Base-by-base conservation (phyloP, 2,797 vertebrate species). In the Megaceryle alcyon region DNA sequence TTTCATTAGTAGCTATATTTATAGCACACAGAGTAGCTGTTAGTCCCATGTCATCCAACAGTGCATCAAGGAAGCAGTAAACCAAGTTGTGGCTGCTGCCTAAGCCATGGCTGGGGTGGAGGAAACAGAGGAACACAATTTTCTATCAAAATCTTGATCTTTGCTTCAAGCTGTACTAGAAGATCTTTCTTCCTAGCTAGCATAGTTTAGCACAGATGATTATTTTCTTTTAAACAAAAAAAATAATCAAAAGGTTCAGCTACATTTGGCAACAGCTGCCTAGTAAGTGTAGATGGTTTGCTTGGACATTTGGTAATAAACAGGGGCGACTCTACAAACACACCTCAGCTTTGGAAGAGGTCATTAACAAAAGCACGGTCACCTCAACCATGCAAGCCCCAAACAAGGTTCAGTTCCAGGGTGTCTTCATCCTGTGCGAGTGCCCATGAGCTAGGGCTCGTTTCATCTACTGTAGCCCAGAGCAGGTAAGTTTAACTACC, bases 1-100 rank as follows among this genome's bases (percentile, higher is more conserved):
- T 87, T 96, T 92, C 71, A 68, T 68, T 85, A 87, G 83, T n/a
- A 79, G 39, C 57, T 92, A 60, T 80, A 87, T 94, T 95, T 92
- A 80, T 66, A 85, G 29, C 44, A 56, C 29, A 59, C 26, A 26
- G 25, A 92, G 76, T 11, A 86, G 51, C 61, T 29, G 90, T 73
- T 82, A 82, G 35, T 93, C 64, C 60, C 51, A 29, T 2, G 1
- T 80, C 86, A 90, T 72, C 54, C 56, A 93, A 49, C 68, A 88
- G 35, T 7, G 65, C 54, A 73, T 75, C 68, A 90, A 0, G 0
- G 66, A 84, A 92, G 63, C 63, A 89, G 41, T 28, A 90, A 91
- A 59, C 29, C 64, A 80, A 66, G 37, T 37, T 82, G 33, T 66
- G 68, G 70, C 71, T 88, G 54, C 63, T 68, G 56, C 53, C 61